Evolutionary conservation across 2,888 invertebrate genomes (phyloP), one percentile per base, ranked within the genome.

Genomic region (Eumerus sabulonum): DNA sequence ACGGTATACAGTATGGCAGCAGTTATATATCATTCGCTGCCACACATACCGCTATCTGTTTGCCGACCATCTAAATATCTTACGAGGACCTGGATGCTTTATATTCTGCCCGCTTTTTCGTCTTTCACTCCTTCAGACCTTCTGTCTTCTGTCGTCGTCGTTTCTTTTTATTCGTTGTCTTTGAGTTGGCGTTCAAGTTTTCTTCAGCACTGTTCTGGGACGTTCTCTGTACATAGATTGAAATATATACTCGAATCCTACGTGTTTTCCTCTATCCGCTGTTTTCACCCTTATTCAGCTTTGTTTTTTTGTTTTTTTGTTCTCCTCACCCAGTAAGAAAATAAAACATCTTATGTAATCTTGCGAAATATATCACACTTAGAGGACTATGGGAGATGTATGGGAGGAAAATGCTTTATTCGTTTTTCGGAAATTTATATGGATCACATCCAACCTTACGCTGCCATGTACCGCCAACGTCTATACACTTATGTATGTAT

Each of bases 281-380:
- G 68, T 70, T 67, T 63, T 79, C 68, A 68, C 68, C 79, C 73
- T 79, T 79, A 73, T 67, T 79, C 68, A 68, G 64, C 79, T 68
- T 79, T 79, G 68, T 67, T 77, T 44, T 27, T 27, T 27, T 27
- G 3, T 27, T 27, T 27, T 27, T 27, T 27, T 7, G 7, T 27
- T 27, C 7, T 27, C 27, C 27, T 27, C 27, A 27, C 3, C 56
- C 54, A 51, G 66, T 56, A 79, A 68, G 73, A 79, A 86, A 85
- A 85, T 86, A 85, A 86, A 86, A 84, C 85, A 87, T 86, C 86
- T 87, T 87, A 87, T 86, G 86, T 88, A 88, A 88, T 88, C 88
- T 87, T 85, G 84, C 85, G 85, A 88, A 87, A 88, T 89, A 88
- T 88, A 88, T 88, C 89, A 88, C 88, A 89, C 88, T 89, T 89